phyloP scores from a whole-genome alignment of 2,888 invertebrate genomes.

The Carpatolechia fugitivella region DNA sequence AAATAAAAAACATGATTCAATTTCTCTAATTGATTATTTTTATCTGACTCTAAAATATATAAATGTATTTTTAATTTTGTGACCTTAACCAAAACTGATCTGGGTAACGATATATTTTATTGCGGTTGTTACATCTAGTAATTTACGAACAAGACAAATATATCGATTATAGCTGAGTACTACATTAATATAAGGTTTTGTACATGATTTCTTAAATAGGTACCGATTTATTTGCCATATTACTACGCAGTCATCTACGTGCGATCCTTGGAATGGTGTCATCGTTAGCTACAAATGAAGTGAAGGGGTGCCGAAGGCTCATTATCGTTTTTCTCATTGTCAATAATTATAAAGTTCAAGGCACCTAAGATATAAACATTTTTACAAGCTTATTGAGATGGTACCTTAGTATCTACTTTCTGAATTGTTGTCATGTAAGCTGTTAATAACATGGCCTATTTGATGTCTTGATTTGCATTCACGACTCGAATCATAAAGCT shows the following conservation, averaged over 20 bases:
- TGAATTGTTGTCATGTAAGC: constrained; percentile 1
- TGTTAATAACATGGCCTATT: neutral
- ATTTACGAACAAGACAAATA: too few species aligned
- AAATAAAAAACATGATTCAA: too few species aligned
- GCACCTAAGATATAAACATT: constrained; percentile 29
- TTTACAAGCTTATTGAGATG: constrained; percentile 24
- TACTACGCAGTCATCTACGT: neutral
- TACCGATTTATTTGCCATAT: neutral
- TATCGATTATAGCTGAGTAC: too few species aligned
- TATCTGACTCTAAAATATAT: too few species aligned
- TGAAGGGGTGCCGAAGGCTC: constrained; percentile 60
- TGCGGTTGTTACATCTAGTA: too few species aligned
- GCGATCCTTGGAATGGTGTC: constrained; percentile 43
- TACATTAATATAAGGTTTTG: too few species aligned
- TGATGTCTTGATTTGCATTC: constrained; percentile 11
- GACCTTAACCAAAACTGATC: too few species aligned
- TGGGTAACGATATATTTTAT: too few species aligned
- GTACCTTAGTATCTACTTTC: constrained; percentile 1
- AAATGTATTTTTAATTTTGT: too few species aligned
- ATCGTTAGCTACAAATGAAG: constrained; percentile 46
- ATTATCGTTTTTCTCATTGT: constrained; percentile 62
- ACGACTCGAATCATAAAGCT: too few species aligned
- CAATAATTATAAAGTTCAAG: constrained; percentile 57
- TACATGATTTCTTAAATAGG: too few species aligned
- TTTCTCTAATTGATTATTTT: too few species aligned